phyloP scores from a whole-genome alignment of 2,888 invertebrate genomes.

The Koerneria pararmatus region DNA sequence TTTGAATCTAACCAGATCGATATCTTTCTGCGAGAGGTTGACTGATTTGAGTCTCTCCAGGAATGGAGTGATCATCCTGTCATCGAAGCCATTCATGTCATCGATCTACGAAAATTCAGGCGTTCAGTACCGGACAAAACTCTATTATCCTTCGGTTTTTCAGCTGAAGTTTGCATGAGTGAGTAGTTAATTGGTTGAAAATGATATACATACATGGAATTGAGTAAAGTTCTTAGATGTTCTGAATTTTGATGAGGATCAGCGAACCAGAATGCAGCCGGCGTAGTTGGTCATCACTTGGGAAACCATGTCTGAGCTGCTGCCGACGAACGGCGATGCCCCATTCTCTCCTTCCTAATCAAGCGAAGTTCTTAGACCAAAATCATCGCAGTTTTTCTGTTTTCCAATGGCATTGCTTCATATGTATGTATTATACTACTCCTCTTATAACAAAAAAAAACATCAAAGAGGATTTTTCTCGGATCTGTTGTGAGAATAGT shows the following conservation, averaged over 20 bases:
- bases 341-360: slow-evolving; percentile 28
- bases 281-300: slow-evolving; percentile 25
- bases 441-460: no score
- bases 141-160: no score
- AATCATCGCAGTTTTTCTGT: no score
- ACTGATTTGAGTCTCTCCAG: slow-evolving; percentile 29
- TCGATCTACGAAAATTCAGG: slow-evolving; percentile 30
- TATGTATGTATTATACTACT: neutral
- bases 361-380: neutral
- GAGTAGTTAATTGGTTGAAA: no score
- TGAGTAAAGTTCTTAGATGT: neutral
- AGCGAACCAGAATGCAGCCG: slow-evolving; percentile 27
- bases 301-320: slow-evolving; percentile 18
- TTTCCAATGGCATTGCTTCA: no score
- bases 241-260: neutral
- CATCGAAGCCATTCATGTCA: slow-evolving; percentile 35
- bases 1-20: slow-evolving; percentile 26
- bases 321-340: slow-evolving; percentile 29
- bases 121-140: no score
- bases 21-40: slow-evolving; percentile 24
- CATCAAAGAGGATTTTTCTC: no score
- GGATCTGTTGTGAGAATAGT: no score
- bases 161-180: no score
- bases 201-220: neutral
- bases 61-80: slow-evolving; percentile 34